Base-by-base conservation (phyloP, 2,113 vertebrate species). In the Archocentrus centrarchus region DNA sequence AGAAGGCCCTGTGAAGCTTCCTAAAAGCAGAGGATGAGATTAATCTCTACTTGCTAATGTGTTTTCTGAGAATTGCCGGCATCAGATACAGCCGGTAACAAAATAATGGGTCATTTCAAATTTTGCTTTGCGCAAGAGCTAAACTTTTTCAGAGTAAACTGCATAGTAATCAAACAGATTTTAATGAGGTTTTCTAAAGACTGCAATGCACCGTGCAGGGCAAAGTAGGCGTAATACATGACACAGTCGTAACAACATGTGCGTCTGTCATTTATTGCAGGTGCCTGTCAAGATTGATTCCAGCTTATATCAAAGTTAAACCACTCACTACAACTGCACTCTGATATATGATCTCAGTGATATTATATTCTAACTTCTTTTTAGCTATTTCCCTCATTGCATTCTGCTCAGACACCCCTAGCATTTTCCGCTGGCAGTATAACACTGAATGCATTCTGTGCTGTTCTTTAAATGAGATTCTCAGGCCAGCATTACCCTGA, bases 41-140 rank as follows among this genome's bases (percentile, higher is more conserved):
- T 32, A 78, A 66, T 60, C 13, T 90, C n/a, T 35, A 13, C 64
- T 84, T 61, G 61, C 75, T 82, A 18, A 70, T 81, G 64, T 81
- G 73, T 82, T 88, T 89, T 63, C 32, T 66, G 15, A 79, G 83
- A 64, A 88, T 86, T 85, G 85, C 47, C 13, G 9, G 6, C 24
- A 75, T 58, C 80, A 66, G 66, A 73, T 32, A 50, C 47, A n/a
- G 20, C 68, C 11, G 8, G 27, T 35, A 73, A 55, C 44, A 55
- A 73, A 73, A n/a, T 73, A 32, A 73, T 32, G 10, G 66, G 44
- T 22, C 18, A 35, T 44, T 77, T 11, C 24, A 61, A 58, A 41
- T 50, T 11, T 39, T 50, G 4, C 18, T 47, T 47, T 59, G 4
- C 0, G 37, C 22, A 79, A 62, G 47, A 73, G 3, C 47, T 35